A percentile compares a stretch with the other conserved stretches of the same genome.
phyloP scores from a whole-genome alignment of 2,113 vertebrate species.

The Clarias magur region DNA sequence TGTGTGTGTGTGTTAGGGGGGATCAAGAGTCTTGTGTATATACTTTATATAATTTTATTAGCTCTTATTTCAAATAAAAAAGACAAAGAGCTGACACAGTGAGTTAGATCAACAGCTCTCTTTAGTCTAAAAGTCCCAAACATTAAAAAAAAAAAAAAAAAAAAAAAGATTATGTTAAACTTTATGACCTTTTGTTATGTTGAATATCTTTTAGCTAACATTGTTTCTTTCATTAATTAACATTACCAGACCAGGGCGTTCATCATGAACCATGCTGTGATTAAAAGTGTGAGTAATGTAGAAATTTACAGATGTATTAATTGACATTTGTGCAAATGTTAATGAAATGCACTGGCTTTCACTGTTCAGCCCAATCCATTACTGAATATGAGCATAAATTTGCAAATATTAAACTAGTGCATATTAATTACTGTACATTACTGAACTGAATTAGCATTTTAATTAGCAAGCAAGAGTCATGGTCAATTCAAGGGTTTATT shows the following conservation, averaged over 20 bases:
- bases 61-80: neutral
- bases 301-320: constrained; percentile 1
- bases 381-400: neutral
- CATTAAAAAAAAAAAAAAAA: neutral
- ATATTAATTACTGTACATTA: neutral
- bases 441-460: constrained; percentile 6
- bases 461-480: neutral
- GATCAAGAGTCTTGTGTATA: too few species aligned
- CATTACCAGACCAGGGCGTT: neutral
- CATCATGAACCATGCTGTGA: neutral
- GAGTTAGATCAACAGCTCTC: neutral
- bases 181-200: too few species aligned
- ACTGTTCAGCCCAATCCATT: neutral
- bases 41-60: neutral
- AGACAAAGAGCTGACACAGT: neutral
- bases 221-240: neutral
- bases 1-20: too few species aligned
- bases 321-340: constrained; percentile 30
- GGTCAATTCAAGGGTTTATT: neutral
- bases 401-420: neutral
- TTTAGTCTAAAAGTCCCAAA: too few species aligned
- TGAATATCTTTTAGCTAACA: neutral
- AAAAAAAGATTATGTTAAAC: neutral
- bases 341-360: constrained; percentile 18
- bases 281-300: neutral